Evolutionary conservation across 2,797 vertebrate species (phyloP), one percentile per base, ranked within the genome.

Genomic region (Euthynnus affinis): DNA sequence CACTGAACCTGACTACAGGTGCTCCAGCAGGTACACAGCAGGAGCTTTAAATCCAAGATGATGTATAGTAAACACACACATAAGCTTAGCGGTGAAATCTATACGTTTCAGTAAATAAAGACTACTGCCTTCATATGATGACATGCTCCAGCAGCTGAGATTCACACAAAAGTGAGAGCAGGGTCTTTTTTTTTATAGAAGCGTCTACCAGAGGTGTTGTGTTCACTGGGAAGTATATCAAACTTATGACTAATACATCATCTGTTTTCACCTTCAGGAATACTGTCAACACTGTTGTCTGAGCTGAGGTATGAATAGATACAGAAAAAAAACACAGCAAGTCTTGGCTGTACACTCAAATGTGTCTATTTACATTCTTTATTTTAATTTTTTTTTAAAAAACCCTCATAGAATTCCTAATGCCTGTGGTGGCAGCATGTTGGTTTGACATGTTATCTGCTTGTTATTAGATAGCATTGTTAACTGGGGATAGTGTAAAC

Each of bases 1-100:
- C 58, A 57, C 56, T 57, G 80, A 88, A 74, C 1, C 48, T 61
- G 74, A 80, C 80, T 81, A 86, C 86, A 90, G 76, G 85, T 87
- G 67, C 65, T 78, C 66, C 32, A 63, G 75, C 42, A 81, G 69
- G 64, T 71, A 34, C 34, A 44, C 77, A 69, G 74, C 69, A 57
- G 40, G 66, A 73, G 51, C 32, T 57, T 76, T 75, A 79, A 78
- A 85, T 65, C 77, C 75, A 71, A 75, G 53, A 65, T 74, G 68
- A 82, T 82, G 62, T 74, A 37, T 67, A 71, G 74, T 56, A 65
- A 60, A 58, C 58, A 59, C 29, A 66, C 71, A 22, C 48, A 53
- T 32, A 18, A 4, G 42, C 34, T 71, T 57, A 77, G 52, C 40
- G 20, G 22, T 71, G 34, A 74, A 81, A 70, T 12, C 61, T 37